phyloP scores from a whole-genome alignment of 2,797 vertebrate genomes.

The Bufotes viridis region DNA sequence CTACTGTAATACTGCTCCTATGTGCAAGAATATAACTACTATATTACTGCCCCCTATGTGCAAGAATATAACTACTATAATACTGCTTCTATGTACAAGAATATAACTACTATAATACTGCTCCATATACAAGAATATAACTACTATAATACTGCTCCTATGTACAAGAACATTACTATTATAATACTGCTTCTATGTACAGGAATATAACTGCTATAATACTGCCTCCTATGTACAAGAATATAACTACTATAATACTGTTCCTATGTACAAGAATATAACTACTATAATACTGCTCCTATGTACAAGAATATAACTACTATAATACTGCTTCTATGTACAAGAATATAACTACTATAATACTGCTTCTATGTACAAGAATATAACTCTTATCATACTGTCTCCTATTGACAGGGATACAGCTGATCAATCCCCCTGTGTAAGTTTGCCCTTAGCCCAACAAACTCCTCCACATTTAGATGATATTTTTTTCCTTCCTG shows the following conservation, averaged over 20 bases:
- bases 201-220: conserved; percentile 8
- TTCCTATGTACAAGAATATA: not conserved
- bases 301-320: not conserved
- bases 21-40: not conserved
- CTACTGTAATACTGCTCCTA: not conserved
- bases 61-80: not conserved
- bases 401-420: not conserved
- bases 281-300: not conserved
- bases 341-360: conserved; percentile 5
- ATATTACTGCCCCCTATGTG: not conserved
- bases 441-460: not conserved
- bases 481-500: not conserved
- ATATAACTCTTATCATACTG: not conserved
- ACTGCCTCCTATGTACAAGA: not conserved
- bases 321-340: not conserved
- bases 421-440: not conserved
- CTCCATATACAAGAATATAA: not conserved
- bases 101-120: conserved; percentile 1
- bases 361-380: not conserved
- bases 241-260: not conserved
- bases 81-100: not conserved
- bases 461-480: not conserved
- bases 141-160: not conserved
- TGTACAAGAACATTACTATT: not conserved
- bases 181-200: not conserved